Evolutionary conservation across 2,888 invertebrate genomes (phyloP).

Genomic region (Noctua fimbriata): DNA sequence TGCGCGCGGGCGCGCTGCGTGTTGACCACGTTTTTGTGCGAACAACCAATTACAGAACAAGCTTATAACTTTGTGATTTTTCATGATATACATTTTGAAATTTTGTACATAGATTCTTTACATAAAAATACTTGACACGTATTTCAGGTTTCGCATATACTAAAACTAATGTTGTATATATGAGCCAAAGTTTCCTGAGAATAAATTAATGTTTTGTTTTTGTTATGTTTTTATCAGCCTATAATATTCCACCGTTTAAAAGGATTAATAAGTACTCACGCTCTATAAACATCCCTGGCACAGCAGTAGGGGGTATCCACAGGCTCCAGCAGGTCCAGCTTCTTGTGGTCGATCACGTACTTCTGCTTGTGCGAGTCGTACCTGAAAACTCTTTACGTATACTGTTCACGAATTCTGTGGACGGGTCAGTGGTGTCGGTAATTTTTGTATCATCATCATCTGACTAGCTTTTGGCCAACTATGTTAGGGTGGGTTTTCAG

Average conservation of each 20-base stretch:
- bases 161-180: too few species aligned
- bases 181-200: not conserved
- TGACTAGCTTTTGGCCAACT: not conserved
- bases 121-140: too few species aligned
- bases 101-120: too few species aligned
- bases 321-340: conserved; percentile 91
- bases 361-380: conserved; percentile 90
- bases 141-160: too few species aligned
- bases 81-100: too few species aligned
- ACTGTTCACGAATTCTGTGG: conserved; percentile 33
- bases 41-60: too few species aligned
- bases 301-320: conserved; percentile 94
- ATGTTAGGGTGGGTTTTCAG: not conserved
- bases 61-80: too few species aligned
- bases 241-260: not conserved
- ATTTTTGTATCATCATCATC: not conserved
- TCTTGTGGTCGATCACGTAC: conserved; percentile 92
- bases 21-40: too few species aligned
- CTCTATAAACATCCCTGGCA: conserved; percentile 91
- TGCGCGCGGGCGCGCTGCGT: too few species aligned
- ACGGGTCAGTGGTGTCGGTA: not conserved
- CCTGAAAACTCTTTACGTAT: conserved; percentile 73
- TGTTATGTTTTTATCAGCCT: too few species aligned
- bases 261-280: conserved; percentile 66
- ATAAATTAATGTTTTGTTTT: too few species aligned